Evolutionary conservation across 2,113 vertebrate genomes (phyloP).

Genomic region (Polypterus bichir): DNA sequence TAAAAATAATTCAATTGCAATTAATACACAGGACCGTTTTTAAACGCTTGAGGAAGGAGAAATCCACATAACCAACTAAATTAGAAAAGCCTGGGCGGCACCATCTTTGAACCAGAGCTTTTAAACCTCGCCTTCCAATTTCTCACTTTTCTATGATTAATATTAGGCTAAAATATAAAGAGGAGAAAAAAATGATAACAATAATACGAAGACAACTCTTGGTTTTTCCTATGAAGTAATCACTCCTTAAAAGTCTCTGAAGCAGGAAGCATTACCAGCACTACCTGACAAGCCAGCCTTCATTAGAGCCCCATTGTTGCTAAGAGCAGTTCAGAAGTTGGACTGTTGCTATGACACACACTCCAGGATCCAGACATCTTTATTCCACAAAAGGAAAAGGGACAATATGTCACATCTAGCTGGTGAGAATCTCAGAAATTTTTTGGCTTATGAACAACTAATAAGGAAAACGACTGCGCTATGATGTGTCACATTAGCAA

Average conservation of each 20-base stretch:
- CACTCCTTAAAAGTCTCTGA: background rate
- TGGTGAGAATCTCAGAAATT: slow-evolving; percentile 8
- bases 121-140: no score
- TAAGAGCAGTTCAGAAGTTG: background rate
- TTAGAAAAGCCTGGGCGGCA: no score
- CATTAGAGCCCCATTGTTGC: slow-evolving; percentile 4
- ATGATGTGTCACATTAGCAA: background rate
- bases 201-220: background rate
- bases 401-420: slow-evolving; percentile 4
- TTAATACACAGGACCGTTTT: no score
- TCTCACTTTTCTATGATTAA: no score
- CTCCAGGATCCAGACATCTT: slow-evolving; percentile 10
- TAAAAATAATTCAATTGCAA: no score
- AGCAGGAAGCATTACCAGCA: background rate
- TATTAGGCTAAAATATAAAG: background rate
- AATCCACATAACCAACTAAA: no score
- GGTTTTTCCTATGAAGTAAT: background rate
- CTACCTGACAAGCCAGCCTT: background rate
- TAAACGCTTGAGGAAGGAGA: no score
- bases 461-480: slow-evolving; percentile 1
- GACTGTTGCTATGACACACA: slow-evolving; percentile 18
- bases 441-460: background rate
- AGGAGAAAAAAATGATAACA: background rate
- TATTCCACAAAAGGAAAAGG: slow-evolving; percentile 9
- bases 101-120: no score